phyloP scores from a whole-genome alignment of 2,797 vertebrate genomes.

The Borostomias antarcticus region DNA sequence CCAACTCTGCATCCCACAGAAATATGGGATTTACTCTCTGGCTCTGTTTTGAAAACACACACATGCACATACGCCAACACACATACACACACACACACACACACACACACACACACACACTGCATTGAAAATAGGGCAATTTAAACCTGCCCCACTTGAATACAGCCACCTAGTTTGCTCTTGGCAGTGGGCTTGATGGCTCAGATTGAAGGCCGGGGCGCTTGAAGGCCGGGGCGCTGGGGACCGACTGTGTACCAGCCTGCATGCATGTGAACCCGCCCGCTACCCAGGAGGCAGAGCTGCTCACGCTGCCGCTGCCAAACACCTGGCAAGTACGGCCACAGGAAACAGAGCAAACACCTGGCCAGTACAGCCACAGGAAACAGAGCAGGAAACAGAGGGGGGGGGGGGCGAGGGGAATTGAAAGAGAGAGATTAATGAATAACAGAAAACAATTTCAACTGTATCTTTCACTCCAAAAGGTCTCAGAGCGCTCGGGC shows the following conservation, averaged over 20 bases:
- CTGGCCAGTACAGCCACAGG: conserved; percentile 68
- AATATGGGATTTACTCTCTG: conserved; percentile 15
- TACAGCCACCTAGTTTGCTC: conserved; percentile 55
- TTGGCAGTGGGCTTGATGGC: conserved; percentile 52
- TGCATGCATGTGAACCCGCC: conserved; percentile 58
- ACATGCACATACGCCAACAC: background rate
- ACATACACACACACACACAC: conserved; percentile 7
- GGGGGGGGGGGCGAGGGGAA: conserved; percentile 40
- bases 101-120: background rate
- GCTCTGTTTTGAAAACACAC: conserved; percentile 10
- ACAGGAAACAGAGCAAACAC: conserved; percentile 76
- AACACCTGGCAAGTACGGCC: conserved; percentile 73
- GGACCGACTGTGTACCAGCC: conserved; percentile 41
- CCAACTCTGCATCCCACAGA: conserved; percentile 5
- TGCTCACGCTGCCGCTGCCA: conserved; percentile 62
- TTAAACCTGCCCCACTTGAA: conserved; percentile 60
- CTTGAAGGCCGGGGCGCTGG: conserved; percentile 55
- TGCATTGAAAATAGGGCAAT: conserved; percentile 51
- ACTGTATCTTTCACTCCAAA: conserved; percentile 22
- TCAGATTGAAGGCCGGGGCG: conserved; percentile 63
- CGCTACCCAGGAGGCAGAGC: conserved; percentile 67
- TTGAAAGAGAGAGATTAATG: conserved; percentile 61
- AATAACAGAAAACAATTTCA: conserved; percentile 58
- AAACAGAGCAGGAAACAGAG: conserved; percentile 58
- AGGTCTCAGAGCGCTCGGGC: no score